Evolutionary conservation across 2,888 invertebrate genomes (phyloP).

Genomic region (Tryphoninae sp.): DNA sequence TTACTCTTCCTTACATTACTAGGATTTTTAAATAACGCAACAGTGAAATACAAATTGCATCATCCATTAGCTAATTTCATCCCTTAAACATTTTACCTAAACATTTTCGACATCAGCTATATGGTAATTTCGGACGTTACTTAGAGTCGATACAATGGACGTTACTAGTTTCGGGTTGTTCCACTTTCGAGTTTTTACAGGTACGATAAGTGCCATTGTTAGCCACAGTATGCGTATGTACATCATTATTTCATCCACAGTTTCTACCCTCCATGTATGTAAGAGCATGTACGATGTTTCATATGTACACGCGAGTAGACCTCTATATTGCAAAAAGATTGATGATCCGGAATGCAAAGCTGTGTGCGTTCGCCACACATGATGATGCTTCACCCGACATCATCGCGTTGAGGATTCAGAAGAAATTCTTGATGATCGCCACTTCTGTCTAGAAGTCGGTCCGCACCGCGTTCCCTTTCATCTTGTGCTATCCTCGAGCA

Average conservation of each 20-base stretch:
- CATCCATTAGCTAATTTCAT: too few relatives aligned
- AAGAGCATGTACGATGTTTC: slow-evolving; percentile 25
- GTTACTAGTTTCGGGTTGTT: neutral
- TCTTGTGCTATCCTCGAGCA: slow-evolving; percentile 61
- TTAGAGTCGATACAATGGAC: too few relatives aligned
- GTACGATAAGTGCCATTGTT: slow-evolving; percentile 58
- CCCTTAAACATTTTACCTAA: too few relatives aligned
- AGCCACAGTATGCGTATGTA: slow-evolving; percentile 49
- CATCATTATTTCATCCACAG: slow-evolving; percentile 28
- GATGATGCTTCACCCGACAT: slow-evolving; percentile 57
- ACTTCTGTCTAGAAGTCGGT: slow-evolving; percentile 51
- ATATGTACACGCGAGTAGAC: slow-evolving; percentile 26
- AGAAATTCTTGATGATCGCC: slow-evolving; percentile 54
- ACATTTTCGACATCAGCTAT: too few relatives aligned
- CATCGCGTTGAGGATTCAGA: slow-evolving; percentile 53
- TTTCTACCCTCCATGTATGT: neutral
- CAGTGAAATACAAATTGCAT: too few relatives aligned
- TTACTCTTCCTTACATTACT: too few relatives aligned
- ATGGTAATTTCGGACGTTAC: too few relatives aligned
- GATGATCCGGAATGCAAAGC: slow-evolving; percentile 63
- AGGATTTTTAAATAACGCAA: too few relatives aligned
- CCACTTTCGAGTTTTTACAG: slow-evolving; percentile 33
- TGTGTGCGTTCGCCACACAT: slow-evolving; percentile 49
- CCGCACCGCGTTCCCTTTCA: slow-evolving; percentile 65
- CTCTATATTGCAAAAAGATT: slow-evolving; percentile 56